These are phyloP conservation scores for Aricia artaxerxes DNA, from an alignment of 2,888 invertebrate species.

Conservation along the genomic window DNA sequence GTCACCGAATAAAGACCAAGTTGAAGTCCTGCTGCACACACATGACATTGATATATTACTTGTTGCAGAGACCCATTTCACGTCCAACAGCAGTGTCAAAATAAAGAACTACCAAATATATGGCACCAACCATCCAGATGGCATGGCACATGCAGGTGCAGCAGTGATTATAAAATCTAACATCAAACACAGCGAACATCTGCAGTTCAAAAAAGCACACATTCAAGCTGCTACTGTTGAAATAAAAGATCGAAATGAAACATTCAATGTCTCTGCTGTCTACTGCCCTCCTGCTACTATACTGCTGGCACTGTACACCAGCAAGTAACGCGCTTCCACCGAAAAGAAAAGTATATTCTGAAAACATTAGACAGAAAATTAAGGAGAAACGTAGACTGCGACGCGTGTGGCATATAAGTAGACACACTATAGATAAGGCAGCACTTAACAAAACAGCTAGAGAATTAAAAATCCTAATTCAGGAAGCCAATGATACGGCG, in stretches of 20 bases:
- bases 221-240: constrained; percentile 27
- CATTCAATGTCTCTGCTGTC: constrained; percentile 16
- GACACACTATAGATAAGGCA: constrained; percentile 37
- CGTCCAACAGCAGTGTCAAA: too few relatives aligned
- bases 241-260: constrained; percentile 6
- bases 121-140: constrained; percentile 20
- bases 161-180: constrained; percentile 25
- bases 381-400: constrained; percentile 37
- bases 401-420: constrained; percentile 37
- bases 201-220: neutral
- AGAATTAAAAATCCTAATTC: constrained; percentile 34
- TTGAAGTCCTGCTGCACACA: too few relatives aligned
- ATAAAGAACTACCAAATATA: constrained; percentile 9
- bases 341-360: constrained; percentile 3
- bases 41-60: too few relatives aligned
- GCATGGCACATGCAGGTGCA: constrained; percentile 21
- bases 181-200: neutral
- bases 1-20: too few relatives aligned
- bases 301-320: neutral
- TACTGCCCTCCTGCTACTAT: constrained; percentile 26
- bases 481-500: constrained; percentile 21
- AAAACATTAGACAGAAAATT: constrained; percentile 35
- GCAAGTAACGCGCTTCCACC: neutral
- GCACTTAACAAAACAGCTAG: constrained; percentile 33
- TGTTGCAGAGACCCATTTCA: too few relatives aligned